phyloP scores from a whole-genome alignment of 2,888 invertebrate genomes.

The Vandiemenella viatica region DNA sequence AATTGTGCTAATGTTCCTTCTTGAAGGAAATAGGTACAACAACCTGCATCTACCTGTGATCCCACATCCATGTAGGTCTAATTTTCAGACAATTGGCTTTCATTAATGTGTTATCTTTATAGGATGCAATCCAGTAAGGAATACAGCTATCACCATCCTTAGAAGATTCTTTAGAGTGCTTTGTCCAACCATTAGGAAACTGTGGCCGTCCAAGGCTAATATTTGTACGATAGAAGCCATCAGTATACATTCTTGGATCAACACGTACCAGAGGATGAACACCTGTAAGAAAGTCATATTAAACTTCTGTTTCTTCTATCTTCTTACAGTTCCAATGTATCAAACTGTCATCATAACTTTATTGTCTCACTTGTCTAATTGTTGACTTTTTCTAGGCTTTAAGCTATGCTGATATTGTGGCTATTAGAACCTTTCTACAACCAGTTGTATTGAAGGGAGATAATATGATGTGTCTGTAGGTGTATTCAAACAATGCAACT shows the following conservation, averaged over 20 bases:
- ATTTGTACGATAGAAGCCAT: conserved; percentile 28
- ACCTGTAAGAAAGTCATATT: not conserved
- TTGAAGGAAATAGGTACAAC: too few species aligned
- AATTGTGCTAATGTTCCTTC: too few species aligned
- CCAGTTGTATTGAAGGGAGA: too few species aligned
- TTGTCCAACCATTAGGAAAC: conserved; percentile 26
- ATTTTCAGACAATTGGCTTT: conserved; percentile 59
- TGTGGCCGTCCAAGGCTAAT: conserved; percentile 25
- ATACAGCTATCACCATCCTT: conserved; percentile 40
- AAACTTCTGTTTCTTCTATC: not conserved
- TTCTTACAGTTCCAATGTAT: not conserved
- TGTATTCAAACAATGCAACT: too few species aligned
- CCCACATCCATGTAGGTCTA: conserved; percentile 75
- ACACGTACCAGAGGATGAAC: conserved; percentile 22
- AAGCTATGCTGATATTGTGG: too few species aligned
- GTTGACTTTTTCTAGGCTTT: too few species aligned
- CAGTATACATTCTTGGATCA: conserved; percentile 22
- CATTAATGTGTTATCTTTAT: conserved; percentile 39
- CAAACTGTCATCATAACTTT: too few species aligned
- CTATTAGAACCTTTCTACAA: too few species aligned
- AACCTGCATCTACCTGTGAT: conserved; percentile 31
- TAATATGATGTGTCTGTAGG: too few species aligned
- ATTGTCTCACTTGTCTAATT: too few species aligned
- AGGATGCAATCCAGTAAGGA: conserved; percentile 57
- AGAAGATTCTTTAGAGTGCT: not conserved